Evolutionary conservation across 2,888 invertebrate genomes (phyloP).

Genomic region (Agrotis exclamationis): DNA sequence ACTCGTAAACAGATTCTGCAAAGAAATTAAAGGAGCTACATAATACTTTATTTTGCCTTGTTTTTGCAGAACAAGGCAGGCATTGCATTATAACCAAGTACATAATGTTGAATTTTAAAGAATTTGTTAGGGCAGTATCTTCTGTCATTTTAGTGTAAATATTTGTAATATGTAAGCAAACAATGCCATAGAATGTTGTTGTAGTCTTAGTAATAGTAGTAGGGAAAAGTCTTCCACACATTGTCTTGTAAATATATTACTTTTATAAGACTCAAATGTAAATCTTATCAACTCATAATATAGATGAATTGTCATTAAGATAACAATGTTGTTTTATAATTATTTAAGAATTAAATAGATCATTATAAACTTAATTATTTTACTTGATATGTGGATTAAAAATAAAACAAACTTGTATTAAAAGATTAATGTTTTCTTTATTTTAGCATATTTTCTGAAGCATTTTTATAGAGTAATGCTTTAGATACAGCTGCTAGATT

Average conservation of each 20-base stretch:
- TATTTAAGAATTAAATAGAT: constrained; percentile 22
- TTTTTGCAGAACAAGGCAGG: constrained; percentile 1
- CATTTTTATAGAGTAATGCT: constrained; percentile 63
- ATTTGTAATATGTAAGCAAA: constrained; percentile 29
- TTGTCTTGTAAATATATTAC: constrained; percentile 22
- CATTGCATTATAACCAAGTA: constrained; percentile 21
- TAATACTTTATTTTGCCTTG: constrained; percentile 5
- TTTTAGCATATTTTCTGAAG: constrained; percentile 62
- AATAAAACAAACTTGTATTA: constrained; percentile 35
- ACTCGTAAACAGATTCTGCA: background rate
- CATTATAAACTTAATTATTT: constrained; percentile 18
- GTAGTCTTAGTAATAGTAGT: constrained; percentile 25
- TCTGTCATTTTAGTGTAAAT: constrained; percentile 15
- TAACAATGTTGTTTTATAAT: constrained; percentile 23
- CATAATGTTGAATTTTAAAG: background rate
- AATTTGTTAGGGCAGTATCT: constrained; percentile 3
- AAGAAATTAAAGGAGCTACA: constrained; percentile 16
- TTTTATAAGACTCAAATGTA: constrained; percentile 40
- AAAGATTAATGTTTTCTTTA: constrained; percentile 59
- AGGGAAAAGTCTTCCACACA: constrained; percentile 52
- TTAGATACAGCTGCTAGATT: constrained; percentile 47
- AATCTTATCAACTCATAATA: constrained; percentile 36
- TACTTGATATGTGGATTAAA: constrained; percentile 26
- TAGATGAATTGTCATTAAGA: constrained; percentile 32
- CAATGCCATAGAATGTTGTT: constrained; percentile 21